Conservation (phyloP, 2,888 invertebrate species). For the Salpingus planirostris region DNA sequence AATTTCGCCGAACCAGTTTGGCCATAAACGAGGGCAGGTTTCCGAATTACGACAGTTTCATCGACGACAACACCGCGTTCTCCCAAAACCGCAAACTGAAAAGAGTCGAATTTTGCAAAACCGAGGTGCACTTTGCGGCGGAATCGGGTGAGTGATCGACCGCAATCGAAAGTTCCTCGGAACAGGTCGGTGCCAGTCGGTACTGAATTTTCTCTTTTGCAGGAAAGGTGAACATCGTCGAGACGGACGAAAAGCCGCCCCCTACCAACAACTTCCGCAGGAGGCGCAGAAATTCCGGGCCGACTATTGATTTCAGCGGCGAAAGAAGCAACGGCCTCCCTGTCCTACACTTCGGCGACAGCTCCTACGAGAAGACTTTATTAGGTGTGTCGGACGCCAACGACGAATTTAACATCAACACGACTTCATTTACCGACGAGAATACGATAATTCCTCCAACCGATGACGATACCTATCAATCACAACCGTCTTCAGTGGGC, state of each 20-base stretch:
- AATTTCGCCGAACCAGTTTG: conserved; percentile 29
- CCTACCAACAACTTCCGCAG: conserved; percentile 72
- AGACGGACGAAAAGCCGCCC: conserved; percentile 80
- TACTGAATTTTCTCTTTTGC: no score
- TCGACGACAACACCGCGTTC: conserved; percentile 33
- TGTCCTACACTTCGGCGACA: conserved; percentile 59
- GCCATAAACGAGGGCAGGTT: conserved; percentile 32
- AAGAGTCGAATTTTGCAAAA: conserved; percentile 80
- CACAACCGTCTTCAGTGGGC: conserved; percentile 5
- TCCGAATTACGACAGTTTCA: no score
- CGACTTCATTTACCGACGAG: no score
- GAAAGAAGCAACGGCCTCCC: conserved; percentile 42
- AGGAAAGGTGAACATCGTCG: conserved; percentile 78
- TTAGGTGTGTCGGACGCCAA: conserved; percentile 24
- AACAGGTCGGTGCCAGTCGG: no score
- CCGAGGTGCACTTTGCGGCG: conserved; percentile 79
- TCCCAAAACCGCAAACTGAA: conserved; percentile 46
- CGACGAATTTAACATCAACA: not conserved
- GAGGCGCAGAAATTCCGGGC: conserved; percentile 51
- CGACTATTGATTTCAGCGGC: conserved; percentile 10
- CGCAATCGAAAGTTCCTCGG: no score
- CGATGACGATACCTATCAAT: no score
- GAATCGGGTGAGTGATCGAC: no score
- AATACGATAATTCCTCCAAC: conserved; percentile 1
- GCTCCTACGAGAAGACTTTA: conserved; percentile 41